phyloP scores from a whole-genome alignment of 2,888 invertebrate genomes.

The Muschampia plurimacula region DNA sequence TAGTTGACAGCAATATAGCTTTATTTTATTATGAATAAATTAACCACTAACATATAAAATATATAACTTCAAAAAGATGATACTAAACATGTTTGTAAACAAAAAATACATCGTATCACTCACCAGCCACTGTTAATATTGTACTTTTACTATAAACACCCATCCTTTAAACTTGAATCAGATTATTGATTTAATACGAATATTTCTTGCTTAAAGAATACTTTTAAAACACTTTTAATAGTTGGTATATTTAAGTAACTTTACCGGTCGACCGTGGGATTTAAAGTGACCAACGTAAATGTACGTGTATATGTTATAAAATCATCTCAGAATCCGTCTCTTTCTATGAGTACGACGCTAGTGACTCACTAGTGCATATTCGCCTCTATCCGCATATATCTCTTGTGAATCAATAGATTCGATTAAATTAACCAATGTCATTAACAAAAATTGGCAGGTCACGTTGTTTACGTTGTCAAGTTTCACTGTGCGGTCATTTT shows the following conservation, averaged over 20 bases:
- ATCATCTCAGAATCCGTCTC: slow-evolving; percentile 36
- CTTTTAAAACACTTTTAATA: slow-evolving; percentile 5
- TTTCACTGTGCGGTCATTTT: not conserved
- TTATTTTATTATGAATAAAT: no score
- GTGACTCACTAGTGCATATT: slow-evolving; percentile 29
- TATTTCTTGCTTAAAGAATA: slow-evolving; percentile 2
- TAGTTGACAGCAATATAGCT: no score
- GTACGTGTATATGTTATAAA: slow-evolving; percentile 38
- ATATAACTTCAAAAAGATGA: not conserved
- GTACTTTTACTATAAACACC: not conserved
- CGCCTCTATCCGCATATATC: slow-evolving; percentile 9
- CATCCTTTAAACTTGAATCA: not conserved
- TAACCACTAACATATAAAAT: not conserved
- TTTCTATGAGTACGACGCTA: slow-evolving; percentile 4
- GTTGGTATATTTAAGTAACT: slow-evolving; percentile 18
- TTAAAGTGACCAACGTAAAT: slow-evolving; percentile 24
- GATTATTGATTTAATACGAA: not conserved
- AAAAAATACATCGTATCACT: not conserved
- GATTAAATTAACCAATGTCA: not conserved
- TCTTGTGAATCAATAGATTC: not conserved
- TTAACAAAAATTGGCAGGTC: not conserved
- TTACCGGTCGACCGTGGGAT: slow-evolving; percentile 27
- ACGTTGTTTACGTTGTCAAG: not conserved
- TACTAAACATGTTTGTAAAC: slow-evolving; percentile 9
- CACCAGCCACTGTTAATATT: not conserved